Conservation (phyloP, 2,113 vertebrate species). For the Amia ocellicauda region DNA sequence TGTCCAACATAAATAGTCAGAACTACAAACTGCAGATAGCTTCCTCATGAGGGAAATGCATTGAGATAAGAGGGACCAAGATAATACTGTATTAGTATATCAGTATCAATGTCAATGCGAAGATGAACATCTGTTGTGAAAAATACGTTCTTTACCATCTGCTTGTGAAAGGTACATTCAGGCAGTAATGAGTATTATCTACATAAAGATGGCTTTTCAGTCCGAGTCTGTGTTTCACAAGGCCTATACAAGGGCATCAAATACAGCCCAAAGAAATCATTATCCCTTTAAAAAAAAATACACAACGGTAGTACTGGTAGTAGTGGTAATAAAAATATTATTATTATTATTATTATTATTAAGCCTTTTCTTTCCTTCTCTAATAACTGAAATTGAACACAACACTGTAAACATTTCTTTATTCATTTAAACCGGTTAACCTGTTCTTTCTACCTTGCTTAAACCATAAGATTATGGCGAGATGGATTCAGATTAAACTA, state of each 20-base stretch:
- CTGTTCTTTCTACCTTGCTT: no score
- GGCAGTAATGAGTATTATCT: constrained; percentile 13
- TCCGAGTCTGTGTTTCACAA: not conserved
- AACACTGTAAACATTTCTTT: no score
- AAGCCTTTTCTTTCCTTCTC: no score
- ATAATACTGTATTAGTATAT: constrained; percentile 46
- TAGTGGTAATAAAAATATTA: no score
- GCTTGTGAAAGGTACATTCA: constrained; percentile 11
- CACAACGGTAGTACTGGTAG: no score
- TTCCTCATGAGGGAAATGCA: constrained; percentile 37
- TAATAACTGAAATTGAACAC: no score
- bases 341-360: no score
- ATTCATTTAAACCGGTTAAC: no score
- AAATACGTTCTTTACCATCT: not conserved
- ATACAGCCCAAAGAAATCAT: no score
- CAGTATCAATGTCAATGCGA: constrained; percentile 34
- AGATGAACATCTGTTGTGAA: constrained; percentile 12
- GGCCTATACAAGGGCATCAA: constrained; percentile 10
- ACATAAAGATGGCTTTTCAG: constrained; percentile 13
- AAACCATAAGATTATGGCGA: no score
- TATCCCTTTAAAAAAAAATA: no score
- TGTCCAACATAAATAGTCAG: constrained; percentile 76
- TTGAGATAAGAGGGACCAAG: constrained; percentile 37
- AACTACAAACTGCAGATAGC: constrained; percentile 68
- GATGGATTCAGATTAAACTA: no score